Evolutionary conservation across 2,797 vertebrate genomes (phyloP).

Genomic region (Choloepus didactylus): DNA sequence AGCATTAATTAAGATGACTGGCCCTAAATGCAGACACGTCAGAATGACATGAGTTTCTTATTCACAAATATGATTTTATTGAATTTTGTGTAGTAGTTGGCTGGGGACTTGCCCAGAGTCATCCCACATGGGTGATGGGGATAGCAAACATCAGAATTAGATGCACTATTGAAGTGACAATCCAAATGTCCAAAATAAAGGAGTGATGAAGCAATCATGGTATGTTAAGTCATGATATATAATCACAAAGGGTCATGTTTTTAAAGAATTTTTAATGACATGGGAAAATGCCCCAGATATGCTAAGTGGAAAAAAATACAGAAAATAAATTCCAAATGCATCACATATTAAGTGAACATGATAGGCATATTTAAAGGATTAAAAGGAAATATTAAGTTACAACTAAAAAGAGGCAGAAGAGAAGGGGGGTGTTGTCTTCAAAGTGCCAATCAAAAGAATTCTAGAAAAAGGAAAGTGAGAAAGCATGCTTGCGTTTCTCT

Average conservation of each 20-base stretch:
- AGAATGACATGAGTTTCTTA: neutral
- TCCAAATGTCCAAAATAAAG: neutral
- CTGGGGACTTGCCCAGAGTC: neutral
- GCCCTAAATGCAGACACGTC: neutral
- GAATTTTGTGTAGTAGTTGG: neutral
- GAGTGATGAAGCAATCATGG: neutral
- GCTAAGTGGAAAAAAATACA: neutral
- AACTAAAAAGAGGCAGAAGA: neutral
- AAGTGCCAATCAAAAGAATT: neutral
- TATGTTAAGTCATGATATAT: neutral
- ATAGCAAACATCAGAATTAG: neutral
- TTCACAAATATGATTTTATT: neutral
- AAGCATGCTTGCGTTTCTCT: neutral
- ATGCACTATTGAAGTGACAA: neutral
- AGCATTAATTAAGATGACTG: neutral
- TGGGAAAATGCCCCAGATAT: slow-evolving; percentile 1
- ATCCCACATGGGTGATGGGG: neutral
- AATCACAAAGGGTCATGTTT: neutral
- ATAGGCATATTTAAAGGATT: neutral
- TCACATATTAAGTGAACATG: neutral
- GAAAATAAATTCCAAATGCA: neutral
- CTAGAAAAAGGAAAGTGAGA: slow-evolving; percentile 1
- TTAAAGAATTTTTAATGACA: slow-evolving; percentile 39
- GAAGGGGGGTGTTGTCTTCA: neutral
- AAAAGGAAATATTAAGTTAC: slow-evolving; percentile 23